Evolutionary conservation across 2,888 invertebrate genomes (phyloP), one percentile per base, ranked within the genome.

Genomic region (Laothoe populi): DNA sequence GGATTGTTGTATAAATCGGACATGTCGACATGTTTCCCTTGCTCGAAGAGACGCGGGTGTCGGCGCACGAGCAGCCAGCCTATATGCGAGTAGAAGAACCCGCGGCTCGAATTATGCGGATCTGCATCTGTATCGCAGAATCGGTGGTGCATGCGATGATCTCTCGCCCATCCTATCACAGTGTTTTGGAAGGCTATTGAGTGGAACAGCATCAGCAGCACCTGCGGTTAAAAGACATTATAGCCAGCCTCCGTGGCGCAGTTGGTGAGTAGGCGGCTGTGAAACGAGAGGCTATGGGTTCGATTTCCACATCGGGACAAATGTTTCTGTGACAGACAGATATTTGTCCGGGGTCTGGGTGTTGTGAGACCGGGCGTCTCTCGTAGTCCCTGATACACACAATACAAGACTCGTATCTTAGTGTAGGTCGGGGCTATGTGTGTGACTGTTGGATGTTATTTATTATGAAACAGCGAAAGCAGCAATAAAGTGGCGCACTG

Each of bases 51-150:
- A 64, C 96, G 95, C 0, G 95, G 95, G 75, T 97, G 97, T 83
- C 97, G 97, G 63, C 93, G 94, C 67, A 94, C 94, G 59, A 97
- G 78, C 44, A 97, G 84, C 97, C 97, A 97, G n/a, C 97, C 97
- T 59, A 97, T 92, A 80, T 97, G 97, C 0, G 97, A 93, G 82
- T 96, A 97, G 91, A 97, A 97, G 84, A 97, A 96, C 1, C 97
- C 97, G 59, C 96, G 90, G 7, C 75, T 94, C 0, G 96, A 95
- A 75, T 96, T 96, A 78, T 96, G 96, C 0, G 96, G 96, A 80
- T 83, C 83, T 0, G 77, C 80, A 42, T 82, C 80, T 0, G 83
- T 83, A 53, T 84, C 83, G 21, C 74, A 72, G 89, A 94, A 96
- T 76, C 96, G 96, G 84, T 97, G 96, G 75, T 97, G 95, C 10